These are phyloP conservation scores for Uromys caudimaculatus DNA, from an alignment of 2,797 vertebrate genomes.

Conservation along the genomic window DNA sequence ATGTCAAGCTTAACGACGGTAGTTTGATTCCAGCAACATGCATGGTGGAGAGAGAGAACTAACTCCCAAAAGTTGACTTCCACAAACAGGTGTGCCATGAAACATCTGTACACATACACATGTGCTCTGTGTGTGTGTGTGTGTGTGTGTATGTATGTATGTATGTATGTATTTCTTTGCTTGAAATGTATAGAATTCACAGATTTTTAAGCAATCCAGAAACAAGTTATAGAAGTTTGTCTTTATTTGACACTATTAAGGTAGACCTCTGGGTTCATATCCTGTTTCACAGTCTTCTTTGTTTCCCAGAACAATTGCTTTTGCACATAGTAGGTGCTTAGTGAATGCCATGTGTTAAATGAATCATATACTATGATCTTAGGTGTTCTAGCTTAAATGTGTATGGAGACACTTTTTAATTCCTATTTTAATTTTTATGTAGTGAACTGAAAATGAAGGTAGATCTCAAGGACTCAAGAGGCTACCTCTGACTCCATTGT, in stretches of 20 bases:
- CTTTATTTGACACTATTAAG: neutral
- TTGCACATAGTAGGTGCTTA: constrained; percentile 36
- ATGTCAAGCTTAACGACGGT: neutral
- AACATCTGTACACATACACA: neutral
- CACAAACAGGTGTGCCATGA: neutral
- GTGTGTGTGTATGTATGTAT: too few species aligned
- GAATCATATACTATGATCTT: neutral
- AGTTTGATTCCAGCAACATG: neutral
- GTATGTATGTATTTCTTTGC: neutral
- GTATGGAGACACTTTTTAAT: neutral
- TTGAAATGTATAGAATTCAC: neutral
- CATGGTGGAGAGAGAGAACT: too few species aligned
- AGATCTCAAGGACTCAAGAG: neutral
- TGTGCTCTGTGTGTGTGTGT: too few species aligned
- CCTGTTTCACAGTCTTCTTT: neutral
- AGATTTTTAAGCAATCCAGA: neutral
- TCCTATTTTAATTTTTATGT: neutral
- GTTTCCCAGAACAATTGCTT: neutral
- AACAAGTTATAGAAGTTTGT: neutral
- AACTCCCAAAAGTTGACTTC: neutral
- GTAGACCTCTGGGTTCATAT: neutral
- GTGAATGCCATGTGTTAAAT: neutral
- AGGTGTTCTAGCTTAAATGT: neutral
- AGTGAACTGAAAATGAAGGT: neutral
- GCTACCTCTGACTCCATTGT: neutral